Conservation (phyloP, 2,113 vertebrate genomes). For the Odobenus rosmarus region DNA sequence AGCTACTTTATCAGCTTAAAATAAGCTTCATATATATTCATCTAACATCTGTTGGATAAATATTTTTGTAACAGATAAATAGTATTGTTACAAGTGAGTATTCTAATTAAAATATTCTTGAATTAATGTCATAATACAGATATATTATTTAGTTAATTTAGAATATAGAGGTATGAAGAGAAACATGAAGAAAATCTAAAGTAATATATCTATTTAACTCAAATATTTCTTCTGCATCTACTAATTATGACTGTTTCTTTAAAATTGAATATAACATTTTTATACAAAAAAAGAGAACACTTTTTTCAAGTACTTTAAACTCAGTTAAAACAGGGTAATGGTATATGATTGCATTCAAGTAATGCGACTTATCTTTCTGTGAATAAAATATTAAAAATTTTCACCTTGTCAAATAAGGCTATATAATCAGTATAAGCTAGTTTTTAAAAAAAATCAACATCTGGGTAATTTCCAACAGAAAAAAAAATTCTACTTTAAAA, state of each 20-base stretch:
- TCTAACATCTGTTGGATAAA: neutral
- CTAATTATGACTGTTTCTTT: neutral
- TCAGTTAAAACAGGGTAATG: neutral
- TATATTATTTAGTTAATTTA: neutral
- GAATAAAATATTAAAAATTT: neutral
- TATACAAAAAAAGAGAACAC: neutral
- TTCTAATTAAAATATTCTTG: neutral
- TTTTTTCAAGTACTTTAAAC: neutral
- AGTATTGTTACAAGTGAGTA: neutral
- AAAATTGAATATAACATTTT: neutral
- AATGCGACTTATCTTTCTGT: neutral
- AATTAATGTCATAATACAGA: neutral
- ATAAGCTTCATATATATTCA: neutral
- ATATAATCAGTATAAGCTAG: neutral
- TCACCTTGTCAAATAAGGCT: neutral
- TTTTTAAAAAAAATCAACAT: neutral
- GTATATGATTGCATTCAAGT: neutral
- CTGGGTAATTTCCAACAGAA: neutral
- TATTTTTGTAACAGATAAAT: slow-evolving; percentile 7
- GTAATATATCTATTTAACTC: neutral
- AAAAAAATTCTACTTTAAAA: neutral
- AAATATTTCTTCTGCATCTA: neutral
- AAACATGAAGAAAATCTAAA: neutral
- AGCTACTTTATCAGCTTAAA: neutral
- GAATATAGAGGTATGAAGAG: neutral